Base-by-base conservation (phyloP, 2,113 vertebrate species). In the Periophthalmodon schlosseri region DNA sequence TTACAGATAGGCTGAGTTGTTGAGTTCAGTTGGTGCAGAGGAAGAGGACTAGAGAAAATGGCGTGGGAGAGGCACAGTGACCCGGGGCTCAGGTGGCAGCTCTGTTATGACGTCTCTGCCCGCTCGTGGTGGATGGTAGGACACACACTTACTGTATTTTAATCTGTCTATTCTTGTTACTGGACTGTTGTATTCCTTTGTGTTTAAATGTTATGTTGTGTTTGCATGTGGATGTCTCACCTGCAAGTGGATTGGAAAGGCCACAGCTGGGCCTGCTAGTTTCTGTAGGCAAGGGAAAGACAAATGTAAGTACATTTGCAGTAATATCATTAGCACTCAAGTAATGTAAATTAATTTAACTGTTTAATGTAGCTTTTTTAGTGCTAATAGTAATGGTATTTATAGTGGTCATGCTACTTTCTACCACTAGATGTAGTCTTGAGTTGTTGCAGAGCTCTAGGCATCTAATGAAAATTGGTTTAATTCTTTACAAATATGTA, bases 71-170 rank as follows among this genome's bases (percentile, higher is more conserved):
- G 85, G 86, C 86, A 87, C 83, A 75, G 84, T 86, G 92, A 93
- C 91, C 91, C 92, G 44, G 86, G 89, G 88, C 90, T 90, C 91
- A 93, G 93, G 92, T 94, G 93, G 91, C 92, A 93, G 92, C 91
- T 93, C 92, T 91, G 91, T 86, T 92, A 81, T 80, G 91, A 92
- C 93, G 85, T 93, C 91, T 91, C 91, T 92, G 92, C 92, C 93
- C 94, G 93, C 90, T 93, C 92, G 68, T 91, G 91, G 92, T 91
- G 91, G 91, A 94, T 92, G 92, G 93, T 93, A 93, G 91, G 93
- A 89, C 57, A 77, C 87, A 81, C 72, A 83, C 82, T 84, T 76
- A 70, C 81, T 12, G 49, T 80, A 33, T 73, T 70, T 44, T 68
- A 83, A 67, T 1, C 34, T 44, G 65, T 84, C 63, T 69, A 49